Percentiles rank a stretch among this genome's conserved stretches.
These are phyloP conservation scores for Acleris emargana DNA, from an alignment of 2,888 invertebrate species.

Conservation along the genomic window DNA sequence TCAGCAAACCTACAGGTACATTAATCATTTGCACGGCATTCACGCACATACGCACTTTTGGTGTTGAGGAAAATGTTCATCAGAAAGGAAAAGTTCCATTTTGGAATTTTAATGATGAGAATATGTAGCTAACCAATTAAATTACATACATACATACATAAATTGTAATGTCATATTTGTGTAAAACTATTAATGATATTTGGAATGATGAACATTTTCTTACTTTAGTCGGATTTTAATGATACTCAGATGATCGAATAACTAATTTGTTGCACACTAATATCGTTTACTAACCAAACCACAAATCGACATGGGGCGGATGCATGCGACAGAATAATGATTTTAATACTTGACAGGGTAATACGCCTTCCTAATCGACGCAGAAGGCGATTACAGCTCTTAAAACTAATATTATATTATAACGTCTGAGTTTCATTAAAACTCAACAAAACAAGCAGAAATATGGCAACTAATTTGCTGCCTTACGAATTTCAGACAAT, in stretches of 20 bases:
- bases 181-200: not conserved
- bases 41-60: slow-evolving; percentile 43
- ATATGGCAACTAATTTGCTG: slow-evolving; percentile 28
- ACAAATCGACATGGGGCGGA: slow-evolving; percentile 4
- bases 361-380: slow-evolving; percentile 1
- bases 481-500: slow-evolving; percentile 85
- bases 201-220: slow-evolving; percentile 22
- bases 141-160: too few species aligned
- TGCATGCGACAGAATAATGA: slow-evolving; percentile 15
- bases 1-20: slow-evolving; percentile 91
- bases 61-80: slow-evolving; percentile 32
- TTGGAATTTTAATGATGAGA: too few species aligned
- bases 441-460: not conserved
- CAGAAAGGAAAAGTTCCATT: not conserved
- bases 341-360: slow-evolving; percentile 2
- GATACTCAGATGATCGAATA: slow-evolving; percentile 29
- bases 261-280: slow-evolving; percentile 32
- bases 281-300: slow-evolving; percentile 31
- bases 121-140: too few species aligned
- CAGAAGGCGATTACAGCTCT: not conserved
- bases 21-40: slow-evolving; percentile 55
- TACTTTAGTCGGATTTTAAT: slow-evolving; percentile 25
- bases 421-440: slow-evolving; percentile 43
- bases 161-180: too few species aligned
- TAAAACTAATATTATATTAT: slow-evolving; percentile 6